These are phyloP conservation scores for Solea senegalensis DNA, from an alignment of 2,113 vertebrate species.

Conservation along the genomic window DNA sequence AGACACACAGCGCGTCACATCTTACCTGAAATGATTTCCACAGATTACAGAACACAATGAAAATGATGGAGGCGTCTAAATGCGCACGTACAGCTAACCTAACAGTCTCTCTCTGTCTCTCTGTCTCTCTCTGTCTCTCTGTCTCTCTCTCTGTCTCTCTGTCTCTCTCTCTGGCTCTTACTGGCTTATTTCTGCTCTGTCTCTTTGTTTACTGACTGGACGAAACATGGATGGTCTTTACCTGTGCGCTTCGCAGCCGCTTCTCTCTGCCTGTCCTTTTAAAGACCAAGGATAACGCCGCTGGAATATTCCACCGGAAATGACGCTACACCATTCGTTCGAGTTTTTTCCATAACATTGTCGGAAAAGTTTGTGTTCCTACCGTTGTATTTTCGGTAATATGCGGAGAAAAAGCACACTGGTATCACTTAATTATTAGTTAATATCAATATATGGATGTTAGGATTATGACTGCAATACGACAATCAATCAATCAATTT, in stretches of 20 bases:
- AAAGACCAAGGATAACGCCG: slow-evolving; percentile 50
- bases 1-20: not conserved
- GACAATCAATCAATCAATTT: too few species aligned
- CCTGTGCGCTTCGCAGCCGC: slow-evolving; percentile 34
- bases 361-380: too few species aligned
- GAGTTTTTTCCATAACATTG: too few species aligned
- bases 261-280: slow-evolving; percentile 62
- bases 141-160: not conserved
- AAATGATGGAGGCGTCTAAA: not conserved
- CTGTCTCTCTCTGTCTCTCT: not conserved
- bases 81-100: too few species aligned
- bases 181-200: not conserved
- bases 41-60: slow-evolving; percentile 6
- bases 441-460: too few species aligned
- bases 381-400: too few species aligned
- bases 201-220: not conserved
- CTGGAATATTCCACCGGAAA: slow-evolving; percentile 83
- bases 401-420: too few species aligned
- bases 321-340: slow-evolving; percentile 57
- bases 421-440: too few species aligned
- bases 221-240: slow-evolving; percentile 9
- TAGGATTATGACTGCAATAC: too few species aligned
- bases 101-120: not conserved
- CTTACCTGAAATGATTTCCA: slow-evolving; percentile 64
- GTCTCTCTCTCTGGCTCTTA: not conserved